Evolutionary conservation across 1,140 invertebrate species (phyloP).

Genomic region (Lasaia peninsularis): DNA sequence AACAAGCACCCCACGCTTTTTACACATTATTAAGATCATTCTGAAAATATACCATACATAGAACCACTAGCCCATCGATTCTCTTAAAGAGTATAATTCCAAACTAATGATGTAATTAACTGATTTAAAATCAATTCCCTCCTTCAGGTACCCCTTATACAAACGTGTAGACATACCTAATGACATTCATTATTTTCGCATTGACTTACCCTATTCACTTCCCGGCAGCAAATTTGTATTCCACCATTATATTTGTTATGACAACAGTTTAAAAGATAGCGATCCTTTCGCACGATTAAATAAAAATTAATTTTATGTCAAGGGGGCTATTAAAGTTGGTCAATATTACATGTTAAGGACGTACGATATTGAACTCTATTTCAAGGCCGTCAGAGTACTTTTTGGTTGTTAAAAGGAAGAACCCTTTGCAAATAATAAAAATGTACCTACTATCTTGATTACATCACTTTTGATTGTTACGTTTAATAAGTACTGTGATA

Average conservation of each 20-base stretch:
- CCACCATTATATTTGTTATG: conserved; percentile 10
- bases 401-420: not conserved
- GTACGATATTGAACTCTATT: not conserved
- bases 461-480: not conserved
- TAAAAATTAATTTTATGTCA: conserved; percentile 12
- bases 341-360: not conserved
- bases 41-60: too few species aligned
- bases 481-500: too few species aligned
- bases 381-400: not conserved
- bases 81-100: too few species aligned
- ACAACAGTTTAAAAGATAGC: conserved; percentile 12
- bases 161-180: not conserved
- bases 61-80: too few species aligned
- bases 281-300: conserved; percentile 12
- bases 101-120: too few species aligned
- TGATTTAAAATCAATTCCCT: not conserved
- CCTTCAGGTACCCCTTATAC: not conserved
- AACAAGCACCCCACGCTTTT: too few species aligned
- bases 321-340: conserved; percentile 3
- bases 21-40: too few species aligned
- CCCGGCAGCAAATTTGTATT: conserved; percentile 5
- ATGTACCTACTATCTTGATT: not conserved
- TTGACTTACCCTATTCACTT: not conserved
- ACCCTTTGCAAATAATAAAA: not conserved
- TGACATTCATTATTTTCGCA: conserved; percentile 12